Evolutionary conservation across 2,888 invertebrate species (phyloP), one percentile per base, ranked within the genome.

Genomic region (Creontiades dilutus): DNA sequence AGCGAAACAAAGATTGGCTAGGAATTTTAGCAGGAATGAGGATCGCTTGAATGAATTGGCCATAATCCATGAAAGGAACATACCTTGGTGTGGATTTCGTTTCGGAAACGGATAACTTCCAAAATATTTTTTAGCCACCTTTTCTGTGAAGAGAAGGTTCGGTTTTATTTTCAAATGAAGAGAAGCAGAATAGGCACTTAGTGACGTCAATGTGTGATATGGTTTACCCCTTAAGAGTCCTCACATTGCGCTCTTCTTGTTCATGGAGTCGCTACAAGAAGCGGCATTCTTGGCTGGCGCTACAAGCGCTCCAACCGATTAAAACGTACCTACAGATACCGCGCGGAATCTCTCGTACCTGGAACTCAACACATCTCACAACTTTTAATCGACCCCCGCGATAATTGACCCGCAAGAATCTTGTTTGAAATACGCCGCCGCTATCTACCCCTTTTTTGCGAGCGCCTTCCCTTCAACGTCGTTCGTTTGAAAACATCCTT

Each of bases 281-380:
- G 78, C 57, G 61, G 78, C 88, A 88, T 88, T 88, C 88, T 80
- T 55, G 55, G 46, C 1, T 61, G 88, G 88, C 88, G 88, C 88
- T 88, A 88, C 80, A 68, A 88, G 76, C 78, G 68, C 55, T 78
- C 88, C 37, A 52, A 88, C 80, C 88, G 88, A 88, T 88, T 88
- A 88, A 88, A 88, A 78, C 88, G 88, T 88, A 47, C 88, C 57
- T 48, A 23, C 37, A 16, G 75, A 27, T 68, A 55, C 37, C 80
- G 13, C 19, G 23, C n/a, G 86, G 76, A 75, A 75, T 68, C 46
- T n/a, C 28, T 28, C 88, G 88, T 88, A 80, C 88, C 52, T 48
- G 78, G 88, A 88, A 88, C 88, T 28, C 88, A 61, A 88, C 78
- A 86, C 86, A 86, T 86, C 80, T 88, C 78, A 88, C 88, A 88